Evolutionary conservation across 2,113 vertebrate genomes (phyloP), one percentile per base, ranked within the genome.

Genomic region (Mirza zaza): DNA sequence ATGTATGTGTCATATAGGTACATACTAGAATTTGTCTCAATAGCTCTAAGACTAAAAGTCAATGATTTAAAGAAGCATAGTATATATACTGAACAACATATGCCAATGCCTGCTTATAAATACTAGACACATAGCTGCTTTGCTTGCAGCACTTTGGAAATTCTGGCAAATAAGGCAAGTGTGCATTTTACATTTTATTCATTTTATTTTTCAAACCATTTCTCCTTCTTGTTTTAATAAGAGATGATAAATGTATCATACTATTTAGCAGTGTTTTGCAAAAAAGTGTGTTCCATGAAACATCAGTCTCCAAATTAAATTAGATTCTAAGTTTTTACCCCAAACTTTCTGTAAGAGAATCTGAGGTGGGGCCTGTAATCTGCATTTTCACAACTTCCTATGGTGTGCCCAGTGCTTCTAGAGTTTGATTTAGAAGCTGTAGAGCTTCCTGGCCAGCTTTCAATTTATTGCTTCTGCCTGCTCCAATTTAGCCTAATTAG

Each of bases 131-230:
- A 83, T 82, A 96, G 68, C 93, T 95, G 75, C 79, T 94, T 91
- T 87, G 55, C 87, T 89, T 94, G 39, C 70, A 83, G 65, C 93
- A 90, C 61, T 94, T 95, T 25, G n/a, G 73, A 70, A 91, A 80
- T 83, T 96, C 39, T 85, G 57, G 86, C 73, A 94, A 92, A 92
- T 93, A 76, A 87, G 63, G 81, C 67, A 83, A 94, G 90, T 95
- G 95, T 85, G 32, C 55, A 91, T 91, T 98, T 97, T 68, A 96
- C 45, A 87, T 94, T 93, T 91, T 80, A 94, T 34, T 91, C 71
- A 82, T 95, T 95, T 97, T 80, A 55, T 29, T 94, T 89, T 95
- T 73, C 25, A 73, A 91, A 81, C 77, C 57, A 96, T 29, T 12
- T 92, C 57, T 57, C 10, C 91, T 94, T 87, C 50, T 96, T 94